phyloP scores from a whole-genome alignment of 2,113 vertebrate genomes.

The Pseudorasbora parva region DNA sequence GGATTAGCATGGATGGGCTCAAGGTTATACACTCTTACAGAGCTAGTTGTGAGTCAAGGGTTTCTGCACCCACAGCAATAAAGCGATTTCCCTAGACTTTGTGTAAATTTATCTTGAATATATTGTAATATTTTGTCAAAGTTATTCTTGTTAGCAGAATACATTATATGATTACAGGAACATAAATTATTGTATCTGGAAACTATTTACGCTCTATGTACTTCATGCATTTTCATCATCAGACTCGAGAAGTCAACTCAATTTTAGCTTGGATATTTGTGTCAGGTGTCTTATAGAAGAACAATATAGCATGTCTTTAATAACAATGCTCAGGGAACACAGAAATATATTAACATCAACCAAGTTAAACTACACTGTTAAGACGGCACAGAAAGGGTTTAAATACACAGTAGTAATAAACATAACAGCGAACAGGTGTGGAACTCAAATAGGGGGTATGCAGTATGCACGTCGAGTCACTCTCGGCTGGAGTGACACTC shows the following conservation, averaged over 20 bases:
- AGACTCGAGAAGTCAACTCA: neutral
- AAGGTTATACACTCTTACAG: conserved; percentile 21
- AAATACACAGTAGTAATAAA: no score
- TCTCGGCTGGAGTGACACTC: no score
- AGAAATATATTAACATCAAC: no score
- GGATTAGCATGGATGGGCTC: conserved; percentile 18
- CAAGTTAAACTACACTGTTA: no score
- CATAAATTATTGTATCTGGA: neutral
- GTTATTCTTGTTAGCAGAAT: neutral
- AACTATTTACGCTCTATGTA: neutral
- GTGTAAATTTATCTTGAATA: neutral
- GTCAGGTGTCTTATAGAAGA: no score
- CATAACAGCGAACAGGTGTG: no score
- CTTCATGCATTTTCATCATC: neutral
- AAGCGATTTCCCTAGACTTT: neutral
- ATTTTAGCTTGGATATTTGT: no score
- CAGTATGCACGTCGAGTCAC: no score
- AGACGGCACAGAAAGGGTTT: no score
- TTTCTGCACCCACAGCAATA: conserved; percentile 7
- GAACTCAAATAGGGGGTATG: no score
- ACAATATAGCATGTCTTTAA: no score
- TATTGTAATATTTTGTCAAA: neutral
- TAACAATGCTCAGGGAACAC: no score
- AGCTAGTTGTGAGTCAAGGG: neutral
- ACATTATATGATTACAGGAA: neutral